Evolutionary conservation across 2,888 invertebrate genomes (phyloP), one percentile per base, ranked within the genome.

Genomic region (Dryobota labecula): DNA sequence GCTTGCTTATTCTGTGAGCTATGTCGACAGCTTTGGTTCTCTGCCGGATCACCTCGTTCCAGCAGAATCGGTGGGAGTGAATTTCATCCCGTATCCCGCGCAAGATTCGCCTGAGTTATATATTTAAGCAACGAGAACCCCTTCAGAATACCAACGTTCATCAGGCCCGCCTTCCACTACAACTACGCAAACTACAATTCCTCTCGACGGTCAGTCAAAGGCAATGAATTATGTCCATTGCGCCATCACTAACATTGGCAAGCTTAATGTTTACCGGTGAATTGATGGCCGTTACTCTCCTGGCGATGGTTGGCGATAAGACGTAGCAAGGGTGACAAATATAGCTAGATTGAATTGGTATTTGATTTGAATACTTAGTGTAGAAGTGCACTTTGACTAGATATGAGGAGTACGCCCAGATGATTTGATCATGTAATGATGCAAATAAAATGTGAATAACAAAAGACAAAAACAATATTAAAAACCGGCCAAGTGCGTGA

Each of bases 161-260:
- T 6, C 7, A 3, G 6, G 6, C 20, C 0, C 60, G 41, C 27
- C 47, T 67, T 15, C 24, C 15, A n/a, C 24, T 15, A 20, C 45
- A 45, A 45, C 47, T 60, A 30, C 5, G 3, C 30, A 60, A 64
- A 54, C 38, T 47, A 30, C 1, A 15, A 36, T 20, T 45, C n/a
- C 45, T 56, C 49, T 70, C 2, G 6, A 41, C 36, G 33, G 24
- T 27, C 43, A 56, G 54, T 61, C 72, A 77, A 57, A 72, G 45
- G 18, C 51, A 57, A 69, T 69, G 24, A 68, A 64, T 67, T 47
- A 45, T 45, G 33, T 78, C 56, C 56, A 76, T 69, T 69, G 64
- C 47, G 5, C 56, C 45, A 65, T 61, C 43, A 49, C 74, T 69
- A 61, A 73, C 51, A 47, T 78, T 69, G 63, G 64, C 64, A 56